These are phyloP conservation scores for Lacerta bilineata DNA, from an alignment of 2,797 vertebrate species.

Conservation along the genomic window DNA sequence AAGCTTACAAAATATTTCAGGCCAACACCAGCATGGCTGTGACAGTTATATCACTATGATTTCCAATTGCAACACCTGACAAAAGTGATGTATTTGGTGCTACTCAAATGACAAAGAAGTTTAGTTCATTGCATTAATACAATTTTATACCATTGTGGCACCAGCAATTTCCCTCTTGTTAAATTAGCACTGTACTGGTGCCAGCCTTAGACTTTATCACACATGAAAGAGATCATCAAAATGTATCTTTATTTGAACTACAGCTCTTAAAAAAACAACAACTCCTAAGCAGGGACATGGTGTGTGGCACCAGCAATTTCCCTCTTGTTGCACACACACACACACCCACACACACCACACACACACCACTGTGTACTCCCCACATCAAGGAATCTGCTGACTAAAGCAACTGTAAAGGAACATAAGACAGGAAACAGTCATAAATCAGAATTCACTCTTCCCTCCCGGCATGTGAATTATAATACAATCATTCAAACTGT, in stretches of 20 bases:
- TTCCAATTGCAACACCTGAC: slow-evolving; percentile 13
- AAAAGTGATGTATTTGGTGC: slow-evolving; percentile 1
- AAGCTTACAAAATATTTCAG: slow-evolving; percentile 1
- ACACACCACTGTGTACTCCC: too few species aligned
- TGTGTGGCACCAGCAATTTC: too few species aligned
- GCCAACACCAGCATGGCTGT: not conserved
- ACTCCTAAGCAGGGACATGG: not conserved
- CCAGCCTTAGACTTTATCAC: not conserved
- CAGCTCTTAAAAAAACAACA: not conserved
- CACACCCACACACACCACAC: accelerated
- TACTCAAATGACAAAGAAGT: not conserved
- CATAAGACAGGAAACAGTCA: not conserved
- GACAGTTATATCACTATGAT: not conserved
- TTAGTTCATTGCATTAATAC: not conserved
- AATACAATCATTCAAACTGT: not conserved
- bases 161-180: not conserved
- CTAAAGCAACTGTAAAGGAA: not conserved
- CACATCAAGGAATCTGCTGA: not conserved
- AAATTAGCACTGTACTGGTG: not conserved
- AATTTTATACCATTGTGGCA: not conserved
- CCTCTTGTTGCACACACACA: not conserved
- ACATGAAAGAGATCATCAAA: not conserved
- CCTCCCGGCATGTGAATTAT: not conserved
- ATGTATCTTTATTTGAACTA: not conserved
- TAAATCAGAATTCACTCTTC: not conserved